These are phyloP conservation scores for Rhizomys pruinosus DNA, from an alignment of 2,113 vertebrate genomes.

Conservation along the genomic window DNA sequence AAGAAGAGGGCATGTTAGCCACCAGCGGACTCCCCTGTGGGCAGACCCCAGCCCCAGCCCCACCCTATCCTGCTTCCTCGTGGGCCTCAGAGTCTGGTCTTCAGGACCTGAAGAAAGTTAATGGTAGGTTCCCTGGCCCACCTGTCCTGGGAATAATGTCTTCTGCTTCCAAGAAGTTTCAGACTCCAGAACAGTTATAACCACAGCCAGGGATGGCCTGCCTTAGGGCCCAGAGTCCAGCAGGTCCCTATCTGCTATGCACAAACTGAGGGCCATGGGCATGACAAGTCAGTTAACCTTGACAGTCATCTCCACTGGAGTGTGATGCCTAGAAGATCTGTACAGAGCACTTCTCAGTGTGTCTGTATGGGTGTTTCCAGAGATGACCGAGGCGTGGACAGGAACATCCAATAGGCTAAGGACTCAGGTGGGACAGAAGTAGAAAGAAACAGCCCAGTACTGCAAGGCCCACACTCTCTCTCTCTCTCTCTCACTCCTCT, in stretches of 20 bases:
- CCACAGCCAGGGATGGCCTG: not conserved
- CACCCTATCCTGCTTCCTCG: accelerated
- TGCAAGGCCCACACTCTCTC: not conserved
- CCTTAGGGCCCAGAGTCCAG: not conserved
- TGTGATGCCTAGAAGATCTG: not conserved
- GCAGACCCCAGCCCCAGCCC: not conserved
- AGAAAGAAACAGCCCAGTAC: not conserved
- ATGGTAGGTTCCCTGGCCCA: accelerated
- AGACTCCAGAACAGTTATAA: accelerated
- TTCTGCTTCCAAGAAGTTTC: not conserved
- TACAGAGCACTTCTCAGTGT: not conserved
- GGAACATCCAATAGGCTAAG: not conserved
- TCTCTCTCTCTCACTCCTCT: not conserved
- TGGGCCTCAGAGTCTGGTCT: accelerated
- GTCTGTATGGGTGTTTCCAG: not conserved
- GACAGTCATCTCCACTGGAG: no score
- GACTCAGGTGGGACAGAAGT: not conserved
- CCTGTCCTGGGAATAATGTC: accelerated
- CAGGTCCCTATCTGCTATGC: not conserved
- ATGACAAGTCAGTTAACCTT: not conserved
- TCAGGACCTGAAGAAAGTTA: not conserved
- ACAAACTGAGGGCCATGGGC: not conserved
- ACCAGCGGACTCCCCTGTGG: accelerated
- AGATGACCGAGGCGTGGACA: not conserved
- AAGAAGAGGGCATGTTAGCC: accelerated